Conservation (phyloP, 1,140 invertebrate genomes). For the Pseudoatta argentina region DNA sequence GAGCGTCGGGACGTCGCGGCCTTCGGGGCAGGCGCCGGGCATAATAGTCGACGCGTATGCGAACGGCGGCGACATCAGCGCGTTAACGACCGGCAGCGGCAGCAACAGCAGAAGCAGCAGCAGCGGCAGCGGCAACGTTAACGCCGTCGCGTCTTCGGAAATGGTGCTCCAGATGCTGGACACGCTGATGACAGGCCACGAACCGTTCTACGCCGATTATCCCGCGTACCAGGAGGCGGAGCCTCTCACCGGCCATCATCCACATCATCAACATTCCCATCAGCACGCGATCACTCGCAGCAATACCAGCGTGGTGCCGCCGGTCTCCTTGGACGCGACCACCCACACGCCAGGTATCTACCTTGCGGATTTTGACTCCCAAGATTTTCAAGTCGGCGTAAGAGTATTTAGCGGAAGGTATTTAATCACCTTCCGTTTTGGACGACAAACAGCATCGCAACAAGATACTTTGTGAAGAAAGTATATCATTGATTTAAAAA, state of each 20-base stretch:
- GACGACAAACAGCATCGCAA: not conserved
- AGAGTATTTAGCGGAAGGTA: not conserved
- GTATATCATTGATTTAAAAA: not conserved
- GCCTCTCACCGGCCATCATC: slow-evolving; percentile 75
- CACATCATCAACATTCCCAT: slow-evolving; percentile 75
- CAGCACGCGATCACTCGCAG: slow-evolving; percentile 74
- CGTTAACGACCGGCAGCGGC: slow-evolving; percentile 63
- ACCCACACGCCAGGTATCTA: slow-evolving; percentile 85
- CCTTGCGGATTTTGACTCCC: not conserved
- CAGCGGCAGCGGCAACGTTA: slow-evolving; percentile 68
- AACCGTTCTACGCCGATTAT: slow-evolving; percentile 85
- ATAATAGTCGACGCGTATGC: slow-evolving; percentile 74
- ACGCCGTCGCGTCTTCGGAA: slow-evolving; percentile 79
- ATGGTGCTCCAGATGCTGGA: slow-evolving; percentile 86
- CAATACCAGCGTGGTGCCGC: slow-evolving; percentile 77
- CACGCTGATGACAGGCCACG: slow-evolving; percentile 83
- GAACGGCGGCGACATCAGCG: slow-evolving; percentile 49
- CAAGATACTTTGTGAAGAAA: not conserved
- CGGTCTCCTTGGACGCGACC: slow-evolving; percentile 83
- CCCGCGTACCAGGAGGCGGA: slow-evolving; percentile 84
- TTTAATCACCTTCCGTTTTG: not conserved
- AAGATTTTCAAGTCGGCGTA: not conserved
- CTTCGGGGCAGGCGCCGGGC: slow-evolving; percentile 81
- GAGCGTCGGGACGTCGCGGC: slow-evolving; percentile 85
- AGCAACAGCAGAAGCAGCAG: slow-evolving; percentile 71